Evolutionary conservation across 2,113 vertebrate species (phyloP).

Genomic region (Phrynocephalus versicolor): DNA sequence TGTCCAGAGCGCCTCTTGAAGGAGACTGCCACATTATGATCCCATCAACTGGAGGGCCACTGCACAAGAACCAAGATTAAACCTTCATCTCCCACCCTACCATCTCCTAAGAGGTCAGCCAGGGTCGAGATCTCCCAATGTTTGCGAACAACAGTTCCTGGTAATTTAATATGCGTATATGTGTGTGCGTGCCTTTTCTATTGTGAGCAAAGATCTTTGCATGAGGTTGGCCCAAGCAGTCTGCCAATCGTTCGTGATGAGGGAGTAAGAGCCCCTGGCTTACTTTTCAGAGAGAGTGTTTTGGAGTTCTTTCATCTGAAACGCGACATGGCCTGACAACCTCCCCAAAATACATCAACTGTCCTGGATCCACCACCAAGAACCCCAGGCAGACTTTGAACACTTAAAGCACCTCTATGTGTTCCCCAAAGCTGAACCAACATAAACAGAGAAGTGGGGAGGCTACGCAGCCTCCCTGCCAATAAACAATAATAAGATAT

Average conservation of each 20-base stretch:
- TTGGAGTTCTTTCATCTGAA: background rate
- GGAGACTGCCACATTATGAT: background rate
- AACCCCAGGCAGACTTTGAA: background rate
- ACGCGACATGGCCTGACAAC: conserved; percentile 29
- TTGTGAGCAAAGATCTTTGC: background rate
- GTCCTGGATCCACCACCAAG: conserved; percentile 59
- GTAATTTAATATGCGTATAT: no score
- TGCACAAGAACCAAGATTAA: background rate
- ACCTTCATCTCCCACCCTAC: background rate
- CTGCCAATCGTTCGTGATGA: conserved; percentile 49
- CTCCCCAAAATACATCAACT: conserved; percentile 66
- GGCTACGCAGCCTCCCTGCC: background rate
- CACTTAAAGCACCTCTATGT: background rate
- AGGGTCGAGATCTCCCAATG: no score
- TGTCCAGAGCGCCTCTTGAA: background rate
- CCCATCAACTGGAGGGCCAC: conserved; percentile 2
- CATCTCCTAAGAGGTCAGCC: background rate
- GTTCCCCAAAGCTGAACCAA: background rate
- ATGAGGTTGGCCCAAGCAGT: background rate
- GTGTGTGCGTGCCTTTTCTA: no score
- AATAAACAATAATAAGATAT: background rate
- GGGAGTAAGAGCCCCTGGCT: conserved; percentile 36
- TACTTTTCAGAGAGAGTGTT: conserved; percentile 46
- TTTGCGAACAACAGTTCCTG: background rate
- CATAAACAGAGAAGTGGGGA: no score